Conservation (phyloP, 2,797 vertebrate species). For the Rhodeus uyekii region DNA sequence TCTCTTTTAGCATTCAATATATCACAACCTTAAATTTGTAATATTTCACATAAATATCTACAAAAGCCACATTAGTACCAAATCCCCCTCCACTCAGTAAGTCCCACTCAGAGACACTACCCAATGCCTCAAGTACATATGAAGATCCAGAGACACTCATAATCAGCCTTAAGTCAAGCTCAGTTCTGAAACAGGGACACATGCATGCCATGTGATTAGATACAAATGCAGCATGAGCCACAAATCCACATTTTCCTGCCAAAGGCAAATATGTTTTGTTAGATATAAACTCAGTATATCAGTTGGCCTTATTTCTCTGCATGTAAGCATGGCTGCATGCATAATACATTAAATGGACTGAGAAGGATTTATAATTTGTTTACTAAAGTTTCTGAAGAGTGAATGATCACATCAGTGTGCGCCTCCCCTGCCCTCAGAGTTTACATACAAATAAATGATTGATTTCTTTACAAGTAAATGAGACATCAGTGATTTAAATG, state of each 20-base stretch:
- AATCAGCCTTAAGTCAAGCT: background rate
- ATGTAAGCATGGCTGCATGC: slow-evolving; percentile 44
- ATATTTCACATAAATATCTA: background rate
- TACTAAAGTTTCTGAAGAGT: slow-evolving; percentile 35
- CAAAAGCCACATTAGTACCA: background rate
- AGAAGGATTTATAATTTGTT: slow-evolving; percentile 57
- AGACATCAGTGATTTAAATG: slow-evolving; percentile 21
- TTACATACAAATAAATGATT: slow-evolving; percentile 7
- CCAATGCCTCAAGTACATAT: background rate
- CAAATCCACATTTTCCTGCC: slow-evolving; percentile 6
- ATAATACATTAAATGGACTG: slow-evolving; percentile 54
- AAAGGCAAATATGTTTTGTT: slow-evolving; percentile 38
- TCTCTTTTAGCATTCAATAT: background rate
- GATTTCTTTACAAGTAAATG: slow-evolving; percentile 19
- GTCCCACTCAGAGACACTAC: background rate
- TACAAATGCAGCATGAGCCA: background rate
- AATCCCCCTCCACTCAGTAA: background rate
- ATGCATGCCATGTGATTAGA: background rate
- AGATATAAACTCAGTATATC: slow-evolving; percentile 38
- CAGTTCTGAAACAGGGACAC: background rate
- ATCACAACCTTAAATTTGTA: background rate
- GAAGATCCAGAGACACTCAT: slow-evolving; percentile 1
- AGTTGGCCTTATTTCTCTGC: slow-evolving; percentile 43
- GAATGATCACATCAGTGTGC: background rate
- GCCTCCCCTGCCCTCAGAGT: background rate